Evolutionary conservation across 2,113 vertebrate genomes (phyloP), one percentile per base, ranked within the genome.

Genomic region (Empidonax traillii): DNA sequence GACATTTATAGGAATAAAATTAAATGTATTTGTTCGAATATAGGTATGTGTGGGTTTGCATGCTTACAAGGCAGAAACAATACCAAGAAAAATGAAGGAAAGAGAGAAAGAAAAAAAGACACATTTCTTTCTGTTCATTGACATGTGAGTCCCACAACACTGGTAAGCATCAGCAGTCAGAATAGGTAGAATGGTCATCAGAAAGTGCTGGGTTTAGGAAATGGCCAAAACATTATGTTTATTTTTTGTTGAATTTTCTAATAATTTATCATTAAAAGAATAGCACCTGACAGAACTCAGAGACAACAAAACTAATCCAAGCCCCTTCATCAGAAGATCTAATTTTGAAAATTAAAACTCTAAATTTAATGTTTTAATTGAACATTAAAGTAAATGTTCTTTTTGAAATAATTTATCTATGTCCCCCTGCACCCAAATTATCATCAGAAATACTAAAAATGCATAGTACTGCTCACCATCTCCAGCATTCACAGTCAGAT

Each of bases 381-480:
- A 43, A 76, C 11, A 7, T 43, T 63, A 27, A 61, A 53, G 25
- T 47, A 20, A 49, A 7, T 51, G 23, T 35, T 49, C 62, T 30
- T 89, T 61, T 30, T 37, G 12, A 84, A 84, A 28, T 49, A 24
- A 62, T 46, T 80, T 69, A 55, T 66, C 31, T 69, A 16, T 2
- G 8, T 5, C 4, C 16, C 18, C 11, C 19, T 13, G 0, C 2
- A 10, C 21, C 19, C 12, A 37, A 27, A 53, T 74, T 44, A 41
- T 27, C 61, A 82, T 49, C 52, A 75, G 28, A 85, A 53, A 73
- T 52, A n/a, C 27, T 87, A 52, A 79, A 92, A 91, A 73, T 4
- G 4, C 23, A 16, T 10, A 61, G 19, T 33, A 79, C 17, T 86
- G 88, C 97, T 97, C 68, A 98, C 98, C 90, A 3, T 89, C 27